phyloP scores from a whole-genome alignment of 2,888 invertebrate species.

The Drosophila trichaetosa region DNA sequence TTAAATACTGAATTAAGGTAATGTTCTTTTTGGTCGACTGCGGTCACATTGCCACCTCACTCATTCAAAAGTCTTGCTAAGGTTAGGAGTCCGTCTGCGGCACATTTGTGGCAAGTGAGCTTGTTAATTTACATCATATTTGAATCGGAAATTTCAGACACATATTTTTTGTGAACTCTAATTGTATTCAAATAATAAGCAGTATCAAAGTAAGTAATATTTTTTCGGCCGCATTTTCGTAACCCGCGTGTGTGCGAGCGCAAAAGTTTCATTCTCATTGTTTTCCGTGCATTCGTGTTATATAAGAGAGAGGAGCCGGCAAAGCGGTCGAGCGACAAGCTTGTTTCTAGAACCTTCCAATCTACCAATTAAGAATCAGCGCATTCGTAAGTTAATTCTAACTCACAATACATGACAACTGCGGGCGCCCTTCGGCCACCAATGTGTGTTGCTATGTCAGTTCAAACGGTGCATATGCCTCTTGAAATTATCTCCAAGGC shows the following conservation, averaged over 20 bases:
- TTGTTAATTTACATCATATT: constrained; percentile 66
- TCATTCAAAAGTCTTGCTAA: constrained; percentile 55
- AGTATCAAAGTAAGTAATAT: constrained; percentile 49
- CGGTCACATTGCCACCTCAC: constrained; percentile 39
- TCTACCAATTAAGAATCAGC: constrained; percentile 4
- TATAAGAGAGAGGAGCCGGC: constrained; percentile 67
- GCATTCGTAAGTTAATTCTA: constrained; percentile 26
- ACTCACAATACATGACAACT: neutral
- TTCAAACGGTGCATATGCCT: constrained; percentile 7
- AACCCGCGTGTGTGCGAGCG: constrained; percentile 11
- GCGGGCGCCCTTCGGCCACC: neutral
- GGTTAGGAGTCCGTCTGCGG: constrained; percentile 61
- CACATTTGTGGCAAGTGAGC: constrained; percentile 66
- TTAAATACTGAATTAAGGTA: neutral
- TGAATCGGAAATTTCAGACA: constrained; percentile 42
- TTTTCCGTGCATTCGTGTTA: constrained; percentile 43
- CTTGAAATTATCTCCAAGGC: constrained; percentile 19
- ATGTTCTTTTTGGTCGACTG: constrained; percentile 2
- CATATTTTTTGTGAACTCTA: constrained; percentile 23
- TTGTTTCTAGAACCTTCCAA: constrained; percentile 66
- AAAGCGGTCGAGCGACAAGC: constrained; percentile 34
- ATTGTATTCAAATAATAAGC: constrained; percentile 34
- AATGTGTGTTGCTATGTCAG: neutral
- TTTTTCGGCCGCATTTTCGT: neutral
- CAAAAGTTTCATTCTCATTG: constrained; percentile 40